Evolutionary conservation across 2,888 invertebrate genomes (phyloP).

Genomic region (Halocaridina rubra): DNA sequence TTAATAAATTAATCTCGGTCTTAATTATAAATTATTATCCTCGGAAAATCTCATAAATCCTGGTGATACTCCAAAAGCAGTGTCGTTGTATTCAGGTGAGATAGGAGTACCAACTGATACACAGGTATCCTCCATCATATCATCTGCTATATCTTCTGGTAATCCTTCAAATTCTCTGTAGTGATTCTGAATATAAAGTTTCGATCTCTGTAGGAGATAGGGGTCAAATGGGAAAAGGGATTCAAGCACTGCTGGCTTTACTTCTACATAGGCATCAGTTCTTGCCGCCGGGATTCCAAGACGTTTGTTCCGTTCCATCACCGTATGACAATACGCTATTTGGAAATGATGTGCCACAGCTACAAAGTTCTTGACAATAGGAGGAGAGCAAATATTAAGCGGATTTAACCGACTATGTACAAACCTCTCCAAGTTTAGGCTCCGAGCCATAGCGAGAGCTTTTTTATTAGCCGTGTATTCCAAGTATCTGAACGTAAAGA

Average conservation of each 20-base stretch:
- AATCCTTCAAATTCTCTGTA: slow-evolving; percentile 50
- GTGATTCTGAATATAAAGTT: slow-evolving; percentile 21
- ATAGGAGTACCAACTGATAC: background rate
- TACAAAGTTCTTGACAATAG: slow-evolving; percentile 84
- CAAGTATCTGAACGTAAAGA: slow-evolving; percentile 89
- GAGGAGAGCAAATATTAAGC: slow-evolving; percentile 81
- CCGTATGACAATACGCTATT: slow-evolving; percentile 89
- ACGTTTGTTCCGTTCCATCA: slow-evolving; percentile 83
- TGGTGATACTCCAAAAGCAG: background rate
- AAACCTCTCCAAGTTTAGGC: slow-evolving; percentile 85
- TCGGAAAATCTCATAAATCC: background rate
- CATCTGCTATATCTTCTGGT: slow-evolving; percentile 13
- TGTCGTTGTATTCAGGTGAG: background rate
- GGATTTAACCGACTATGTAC: slow-evolving; percentile 91
- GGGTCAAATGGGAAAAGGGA: slow-evolving; percentile 93
- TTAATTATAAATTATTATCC: too few species aligned
- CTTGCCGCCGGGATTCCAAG: slow-evolving; percentile 35
- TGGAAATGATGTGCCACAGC: slow-evolving; percentile 86
- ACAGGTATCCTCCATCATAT: background rate
- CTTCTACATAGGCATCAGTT: background rate
- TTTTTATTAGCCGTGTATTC: slow-evolving; percentile 82
- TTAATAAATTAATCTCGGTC: too few species aligned
- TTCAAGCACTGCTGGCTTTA: slow-evolving; percentile 36
- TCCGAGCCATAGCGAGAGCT: slow-evolving; percentile 70
- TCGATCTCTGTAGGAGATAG: slow-evolving; percentile 74